Percentiles rank a stretch among this genome's conserved stretches.
Conservation (phyloP, 1,140 invertebrate species). For the Thrips palmi region DNA sequence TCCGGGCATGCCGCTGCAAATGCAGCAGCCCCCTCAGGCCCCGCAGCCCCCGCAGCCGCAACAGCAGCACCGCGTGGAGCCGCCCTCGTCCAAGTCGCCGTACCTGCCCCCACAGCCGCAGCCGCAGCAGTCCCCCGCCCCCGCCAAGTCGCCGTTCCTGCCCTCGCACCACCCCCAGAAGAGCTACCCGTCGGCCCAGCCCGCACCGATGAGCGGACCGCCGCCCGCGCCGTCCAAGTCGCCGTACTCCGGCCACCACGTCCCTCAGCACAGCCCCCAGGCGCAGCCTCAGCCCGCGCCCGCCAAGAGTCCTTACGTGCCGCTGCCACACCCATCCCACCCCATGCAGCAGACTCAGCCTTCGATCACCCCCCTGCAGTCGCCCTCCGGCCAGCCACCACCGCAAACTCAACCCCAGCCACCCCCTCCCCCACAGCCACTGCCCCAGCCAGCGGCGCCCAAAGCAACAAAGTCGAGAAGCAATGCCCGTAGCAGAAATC, state of each 20-base stretch:
- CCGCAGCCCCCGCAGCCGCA: slow-evolving; percentile 22
- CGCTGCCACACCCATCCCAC: slow-evolving; percentile 15
- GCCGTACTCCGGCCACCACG: too few relatives aligned
- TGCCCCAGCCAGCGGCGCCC: slow-evolving; percentile 7
- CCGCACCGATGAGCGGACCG: too few relatives aligned
- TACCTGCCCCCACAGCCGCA: slow-evolving; percentile 22
- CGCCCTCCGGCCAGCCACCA: slow-evolving; percentile 24
- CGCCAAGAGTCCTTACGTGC: slow-evolving; percentile 16
- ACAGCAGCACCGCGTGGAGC: slow-evolving; percentile 23
- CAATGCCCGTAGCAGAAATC: slow-evolving; percentile 7
- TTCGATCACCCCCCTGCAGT: slow-evolving; percentile 23
- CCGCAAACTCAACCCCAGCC: slow-evolving; percentile 19
- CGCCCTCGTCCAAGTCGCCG: slow-evolving; percentile 23
- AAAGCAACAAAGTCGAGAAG: too few relatives aligned
- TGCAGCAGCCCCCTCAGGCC: slow-evolving; percentile 19
- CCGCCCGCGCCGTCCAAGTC: too few relatives aligned
- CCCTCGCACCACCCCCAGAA: slow-evolving; percentile 9
- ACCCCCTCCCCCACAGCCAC: slow-evolving; percentile 16
- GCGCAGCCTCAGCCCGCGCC: slow-evolving; percentile 21
- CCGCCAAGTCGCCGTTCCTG: slow-evolving; percentile 19
- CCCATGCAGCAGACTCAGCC: slow-evolving; percentile 11
- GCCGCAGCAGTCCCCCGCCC: slow-evolving; percentile 23
- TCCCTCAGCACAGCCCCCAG: slow-evolving; percentile 23
- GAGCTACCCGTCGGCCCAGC: slow-evolving; percentile 11
- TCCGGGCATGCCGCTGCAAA: slow-evolving; percentile 22